A percentile compares a stretch with the other conserved stretches of the same genome.
phyloP scores from a whole-genome alignment of 1,140 invertebrate genomes.

The Chrysoperla carnea region DNA sequence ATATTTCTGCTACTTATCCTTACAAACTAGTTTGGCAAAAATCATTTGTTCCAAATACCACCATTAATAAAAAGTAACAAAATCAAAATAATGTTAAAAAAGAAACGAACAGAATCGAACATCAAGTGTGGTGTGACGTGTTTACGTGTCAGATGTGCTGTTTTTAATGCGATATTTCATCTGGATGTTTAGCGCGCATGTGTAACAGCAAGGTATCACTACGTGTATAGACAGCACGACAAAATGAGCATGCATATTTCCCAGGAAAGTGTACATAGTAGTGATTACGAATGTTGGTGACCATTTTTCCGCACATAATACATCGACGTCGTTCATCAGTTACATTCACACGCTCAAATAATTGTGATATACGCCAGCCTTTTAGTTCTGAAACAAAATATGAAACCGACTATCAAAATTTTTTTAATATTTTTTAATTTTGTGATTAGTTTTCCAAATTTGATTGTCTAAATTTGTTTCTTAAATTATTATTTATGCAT shows the following conservation, averaged over 20 bases:
- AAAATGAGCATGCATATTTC: conserved; percentile 39
- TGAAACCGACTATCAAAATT: conserved; percentile 7
- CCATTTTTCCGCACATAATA: conserved; percentile 44
- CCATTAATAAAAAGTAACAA: too few relatives aligned
- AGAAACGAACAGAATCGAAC: too few relatives aligned
- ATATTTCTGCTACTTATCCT: too few relatives aligned
- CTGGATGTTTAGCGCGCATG: conserved; percentile 42
- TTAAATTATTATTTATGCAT: too few relatives aligned
- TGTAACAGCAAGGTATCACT: conserved; percentile 42
- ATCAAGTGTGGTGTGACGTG: too few relatives aligned
- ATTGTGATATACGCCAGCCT: conserved; percentile 45
- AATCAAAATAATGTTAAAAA: too few relatives aligned
- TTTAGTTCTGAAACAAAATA: conserved; percentile 43
- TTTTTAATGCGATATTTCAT: background rate
- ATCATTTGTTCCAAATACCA: too few relatives aligned
- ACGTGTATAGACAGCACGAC: conserved; percentile 42
- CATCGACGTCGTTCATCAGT: conserved; percentile 41
- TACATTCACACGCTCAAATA: conserved; percentile 42
- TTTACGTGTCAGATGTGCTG: background rate
- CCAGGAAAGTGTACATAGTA: conserved; percentile 49
- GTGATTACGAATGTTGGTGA: conserved; percentile 46
- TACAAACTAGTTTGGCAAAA: too few relatives aligned
- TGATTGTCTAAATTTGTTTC: background rate
- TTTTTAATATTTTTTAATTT: conserved; percentile 1
- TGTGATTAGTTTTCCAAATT: background rate